Evolutionary conservation across 2,113 vertebrate species (phyloP), one percentile per base, ranked within the genome.

Genomic region (Xenotilapia caudafasciata): DNA sequence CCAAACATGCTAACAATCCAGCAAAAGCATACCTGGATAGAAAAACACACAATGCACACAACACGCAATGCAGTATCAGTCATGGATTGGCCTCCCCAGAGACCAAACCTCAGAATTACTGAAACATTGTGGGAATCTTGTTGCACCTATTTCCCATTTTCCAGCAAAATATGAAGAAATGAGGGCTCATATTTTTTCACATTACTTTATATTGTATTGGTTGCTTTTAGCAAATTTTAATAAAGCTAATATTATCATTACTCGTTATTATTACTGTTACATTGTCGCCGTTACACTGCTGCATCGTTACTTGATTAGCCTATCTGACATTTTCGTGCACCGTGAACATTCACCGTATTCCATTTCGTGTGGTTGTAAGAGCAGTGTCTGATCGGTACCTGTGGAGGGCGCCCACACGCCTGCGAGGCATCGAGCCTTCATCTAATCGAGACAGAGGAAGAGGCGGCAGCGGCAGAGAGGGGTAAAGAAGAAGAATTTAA

Each of bases 401-500:
- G 13, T 70, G 3, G 92, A 31, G 75, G 85, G 91, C 94, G 82
- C 53, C 17, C 11, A 3, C 2, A 4, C 9, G 3, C 42, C 40
- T 3, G 8, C 31, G 9, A 10, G 6, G 1, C 4, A 1, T 6
- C 5, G 26, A 86, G 19, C 31, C 21, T 55, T 7, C 14, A 6
- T 49, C 4, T 17, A 42, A 62, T 2, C 2, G 15, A 4, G 4
- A 23, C 15, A 79, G 89, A 90, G 9, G 90, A 90, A 93, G 90
- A 89, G 4, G 53, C 13, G 6, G 23, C 79, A 12, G 60, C 3
- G 4, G 2, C 47, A 10, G n/a, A 33, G 26, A 21, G 26, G 31
- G 85, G 35, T 6, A 62, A 80, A 80, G 94, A 96, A 94, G 94
- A 95, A 95, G 92, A 94, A 88, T 96, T 96, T 93, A 92, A 95